phyloP scores from a whole-genome alignment of 2,797 vertebrate genomes.

The Myotis vivesi region DNA sequence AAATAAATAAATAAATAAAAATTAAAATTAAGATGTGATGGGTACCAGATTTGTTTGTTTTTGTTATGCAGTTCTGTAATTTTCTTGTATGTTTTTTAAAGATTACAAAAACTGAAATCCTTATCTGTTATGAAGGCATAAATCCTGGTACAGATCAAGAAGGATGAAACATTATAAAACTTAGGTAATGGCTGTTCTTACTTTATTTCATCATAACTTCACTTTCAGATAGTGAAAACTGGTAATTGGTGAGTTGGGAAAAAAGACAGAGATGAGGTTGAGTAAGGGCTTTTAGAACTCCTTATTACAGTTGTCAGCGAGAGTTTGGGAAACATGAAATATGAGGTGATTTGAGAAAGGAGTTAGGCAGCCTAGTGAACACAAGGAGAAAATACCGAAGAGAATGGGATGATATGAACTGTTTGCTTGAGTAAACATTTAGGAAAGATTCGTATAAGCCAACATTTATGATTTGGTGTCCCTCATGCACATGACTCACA shows the following conservation, averaged over 20 bases:
- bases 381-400: not conserved
- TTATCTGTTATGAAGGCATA: not conserved
- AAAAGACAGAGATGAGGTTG: not conserved
- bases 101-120: not conserved
- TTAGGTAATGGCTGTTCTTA: not conserved
- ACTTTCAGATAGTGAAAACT: not conserved
- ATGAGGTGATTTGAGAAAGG: slow-evolving; percentile 4
- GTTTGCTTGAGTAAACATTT: not conserved
- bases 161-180: not conserved
- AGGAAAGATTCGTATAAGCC: not conserved
- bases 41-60: not conserved
- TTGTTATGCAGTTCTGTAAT: not conserved
- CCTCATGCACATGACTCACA: not conserved
- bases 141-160: not conserved
- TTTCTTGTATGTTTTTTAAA: not conserved
- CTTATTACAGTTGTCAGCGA: not conserved
- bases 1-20: not conserved
- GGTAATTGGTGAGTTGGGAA: not conserved
- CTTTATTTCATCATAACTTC: slow-evolving; percentile 22
- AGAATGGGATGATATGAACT: not conserved
- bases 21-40: slow-evolving; percentile 8
- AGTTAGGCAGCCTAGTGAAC: not conserved
- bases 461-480: not conserved
- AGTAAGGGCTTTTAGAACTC: not conserved
- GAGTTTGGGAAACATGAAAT: not conserved